These are phyloP conservation scores for Panthera leo DNA, from an alignment of 2,113 vertebrate species.

Conservation along the genomic window DNA sequence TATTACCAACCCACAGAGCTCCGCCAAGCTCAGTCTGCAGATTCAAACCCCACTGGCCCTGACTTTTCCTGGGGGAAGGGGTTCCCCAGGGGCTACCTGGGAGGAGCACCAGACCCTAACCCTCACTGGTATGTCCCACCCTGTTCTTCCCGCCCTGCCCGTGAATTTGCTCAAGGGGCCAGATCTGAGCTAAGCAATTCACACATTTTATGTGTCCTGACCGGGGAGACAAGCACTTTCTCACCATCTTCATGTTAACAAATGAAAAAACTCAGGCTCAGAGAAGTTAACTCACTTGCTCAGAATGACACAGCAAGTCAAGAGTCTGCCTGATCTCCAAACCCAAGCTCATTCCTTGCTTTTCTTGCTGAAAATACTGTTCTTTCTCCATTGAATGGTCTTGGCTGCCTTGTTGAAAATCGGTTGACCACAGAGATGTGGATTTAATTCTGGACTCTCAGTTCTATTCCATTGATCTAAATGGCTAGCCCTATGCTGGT, in stretches of 20 bases:
- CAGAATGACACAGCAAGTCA: not conserved
- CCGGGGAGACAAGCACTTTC: not conserved
- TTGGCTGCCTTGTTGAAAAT: not conserved
- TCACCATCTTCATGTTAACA: not conserved
- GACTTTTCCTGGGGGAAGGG: conserved; percentile 20
- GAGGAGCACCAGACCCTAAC: not conserved
- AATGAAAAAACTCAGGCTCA: not conserved
- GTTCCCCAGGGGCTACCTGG: not conserved
- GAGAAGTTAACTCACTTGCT: not conserved
- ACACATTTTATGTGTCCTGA: not conserved
- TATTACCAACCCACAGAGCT: conserved; percentile 67
- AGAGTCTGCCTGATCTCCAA: not conserved
- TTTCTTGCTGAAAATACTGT: not conserved
- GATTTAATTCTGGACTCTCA: not conserved
- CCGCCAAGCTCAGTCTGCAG: conserved; percentile 40
- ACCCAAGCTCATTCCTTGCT: not conserved
- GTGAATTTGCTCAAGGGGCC: not conserved
- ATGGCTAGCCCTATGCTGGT: too few relatives aligned
- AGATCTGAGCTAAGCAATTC: not conserved
- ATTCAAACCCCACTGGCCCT: not conserved
- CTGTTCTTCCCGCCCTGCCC: not conserved
- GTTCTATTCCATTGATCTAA: not conserved
- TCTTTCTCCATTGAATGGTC: not conserved
- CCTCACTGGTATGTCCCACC: not conserved
- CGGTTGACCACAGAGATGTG: not conserved